Evolutionary conservation across 2,888 invertebrate genomes (phyloP).

Genomic region (Amiota communis): DNA sequence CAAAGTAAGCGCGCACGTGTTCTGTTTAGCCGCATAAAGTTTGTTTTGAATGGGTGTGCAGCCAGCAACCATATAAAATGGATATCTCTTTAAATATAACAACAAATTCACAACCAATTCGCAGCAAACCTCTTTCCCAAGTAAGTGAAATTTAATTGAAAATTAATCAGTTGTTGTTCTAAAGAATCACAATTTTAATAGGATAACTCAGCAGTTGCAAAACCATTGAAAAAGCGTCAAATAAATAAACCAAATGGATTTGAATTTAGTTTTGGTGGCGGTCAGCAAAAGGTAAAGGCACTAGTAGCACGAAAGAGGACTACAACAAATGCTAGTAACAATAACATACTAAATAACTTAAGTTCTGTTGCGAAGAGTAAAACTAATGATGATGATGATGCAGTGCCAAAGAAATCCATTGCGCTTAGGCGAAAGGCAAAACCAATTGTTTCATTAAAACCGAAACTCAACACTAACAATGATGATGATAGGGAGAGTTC

Average conservation of each 20-base stretch:
- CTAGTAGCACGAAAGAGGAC: constrained; percentile 65
- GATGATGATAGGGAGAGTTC: constrained; percentile 35
- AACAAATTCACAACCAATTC: constrained; percentile 41
- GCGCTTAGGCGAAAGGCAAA: constrained; percentile 28
- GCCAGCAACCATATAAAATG: constrained; percentile 42
- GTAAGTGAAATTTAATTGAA: not conserved
- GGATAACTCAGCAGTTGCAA: constrained; percentile 5
- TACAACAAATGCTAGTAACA: not conserved
- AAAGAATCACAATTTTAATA: not conserved
- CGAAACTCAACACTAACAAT: constrained; percentile 21
- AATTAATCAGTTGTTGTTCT: not conserved
- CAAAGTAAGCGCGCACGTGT: not conserved
- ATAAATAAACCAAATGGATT: constrained; percentile 48
- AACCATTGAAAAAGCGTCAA: constrained; percentile 31
- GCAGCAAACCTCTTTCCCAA: constrained; percentile 48
- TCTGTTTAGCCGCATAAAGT: not conserved
- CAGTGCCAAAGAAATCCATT: constrained; percentile 25
- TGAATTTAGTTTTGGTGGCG: constrained; percentile 60
- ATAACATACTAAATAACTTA: too few species aligned
- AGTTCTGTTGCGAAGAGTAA: not conserved
- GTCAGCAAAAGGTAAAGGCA: constrained; percentile 67
- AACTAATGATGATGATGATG: not conserved
- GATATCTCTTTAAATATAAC: constrained; percentile 62
- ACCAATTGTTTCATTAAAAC: not conserved
- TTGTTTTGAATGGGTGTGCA: not conserved